Conservation (phyloP, 2,113 vertebrate genomes). For the Typhlomys cinereus region DNA sequence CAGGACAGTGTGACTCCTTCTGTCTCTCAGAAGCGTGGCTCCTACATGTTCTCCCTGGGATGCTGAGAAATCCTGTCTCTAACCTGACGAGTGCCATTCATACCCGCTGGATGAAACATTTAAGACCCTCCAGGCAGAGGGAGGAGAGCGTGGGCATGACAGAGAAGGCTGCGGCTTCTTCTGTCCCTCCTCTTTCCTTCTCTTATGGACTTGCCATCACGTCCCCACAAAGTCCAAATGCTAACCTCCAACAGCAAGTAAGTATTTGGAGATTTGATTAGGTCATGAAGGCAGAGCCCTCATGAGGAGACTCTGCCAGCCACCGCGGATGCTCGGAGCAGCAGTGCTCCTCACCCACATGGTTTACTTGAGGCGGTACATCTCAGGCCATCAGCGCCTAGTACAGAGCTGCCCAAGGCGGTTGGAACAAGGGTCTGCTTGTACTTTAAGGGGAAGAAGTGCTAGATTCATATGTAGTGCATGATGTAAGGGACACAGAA, state of each 20-base stretch:
- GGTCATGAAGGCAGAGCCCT: too few species aligned
- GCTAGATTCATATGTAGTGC: background rate
- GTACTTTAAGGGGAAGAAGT: background rate
- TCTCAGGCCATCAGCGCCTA: fast-evolving
- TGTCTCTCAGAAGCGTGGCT: background rate
- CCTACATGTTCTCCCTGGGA: fast-evolving
- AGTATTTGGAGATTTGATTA: too few species aligned
- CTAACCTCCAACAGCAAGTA: too few species aligned
- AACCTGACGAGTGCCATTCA: background rate
- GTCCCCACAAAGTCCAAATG: too few species aligned
- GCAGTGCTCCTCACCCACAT: background rate
- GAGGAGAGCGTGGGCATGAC: background rate
- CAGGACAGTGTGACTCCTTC: background rate
- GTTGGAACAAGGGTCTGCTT: background rate
- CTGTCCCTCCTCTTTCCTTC: too few species aligned
- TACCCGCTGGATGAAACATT: background rate
- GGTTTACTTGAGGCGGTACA: fast-evolving
- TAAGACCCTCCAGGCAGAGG: fast-evolving
- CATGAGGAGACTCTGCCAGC: too few species aligned
- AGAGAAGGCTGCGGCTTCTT: fast-evolving
- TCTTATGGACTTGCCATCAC: too few species aligned
- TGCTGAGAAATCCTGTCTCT: background rate
- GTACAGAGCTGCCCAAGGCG: background rate
- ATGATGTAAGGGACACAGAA: background rate
- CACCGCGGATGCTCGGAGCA: too few species aligned